Base-by-base conservation (phyloP, 2,113 vertebrate species). In the Macquaria ambigua region DNA sequence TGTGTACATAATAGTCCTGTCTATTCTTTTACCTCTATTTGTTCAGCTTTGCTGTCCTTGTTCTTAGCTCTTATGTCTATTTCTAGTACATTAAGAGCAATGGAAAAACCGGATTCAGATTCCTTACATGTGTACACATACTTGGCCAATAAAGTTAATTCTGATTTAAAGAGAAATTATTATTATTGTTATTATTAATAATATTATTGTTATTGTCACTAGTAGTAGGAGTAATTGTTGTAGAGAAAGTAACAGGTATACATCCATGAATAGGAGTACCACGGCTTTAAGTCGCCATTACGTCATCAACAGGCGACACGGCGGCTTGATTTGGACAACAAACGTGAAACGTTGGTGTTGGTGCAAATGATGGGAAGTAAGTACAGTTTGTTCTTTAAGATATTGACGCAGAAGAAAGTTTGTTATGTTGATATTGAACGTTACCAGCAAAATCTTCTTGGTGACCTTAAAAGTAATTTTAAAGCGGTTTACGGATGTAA, bases 301-400 rank as follows among this genome's bases (percentile, higher is more conserved):
- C 90, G 92, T 93, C 84, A 92, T 93, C 83, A 84, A 41, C 0
- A 31, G 0, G 84, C 89, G 91, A 87, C 90, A 28, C 0, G 8
- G 4, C 14, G 4, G 0, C 14, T 28, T 20, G 20, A 16, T 1
- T 1, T 4, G 4, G 28, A 66, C 58, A 50, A 70, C 74, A 74
- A 43, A 34, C 25, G 34, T 56, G 21, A 25, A 39, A 70, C 82
- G 69, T 68, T 68, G 16, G 8, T 28, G 53, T 48, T 6, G 6
- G 6, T 14, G 14, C 7, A 23, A 23, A 58, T 8, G 1, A 39
- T 23, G 1, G 23, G 0, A 52, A 67, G 87, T 91, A 61, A 75
- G 89, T 81, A n/a, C 0, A 23, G 1, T 7, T 79, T 39, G 15
- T 48, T 23, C 0, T 61, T 16, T 53, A 48, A 41, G 6, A 23